Percentiles rank a stretch among this genome's conserved stretches.
phyloP scores from a whole-genome alignment of 2,797 vertebrate species.

The Jordanella pulchra region DNA sequence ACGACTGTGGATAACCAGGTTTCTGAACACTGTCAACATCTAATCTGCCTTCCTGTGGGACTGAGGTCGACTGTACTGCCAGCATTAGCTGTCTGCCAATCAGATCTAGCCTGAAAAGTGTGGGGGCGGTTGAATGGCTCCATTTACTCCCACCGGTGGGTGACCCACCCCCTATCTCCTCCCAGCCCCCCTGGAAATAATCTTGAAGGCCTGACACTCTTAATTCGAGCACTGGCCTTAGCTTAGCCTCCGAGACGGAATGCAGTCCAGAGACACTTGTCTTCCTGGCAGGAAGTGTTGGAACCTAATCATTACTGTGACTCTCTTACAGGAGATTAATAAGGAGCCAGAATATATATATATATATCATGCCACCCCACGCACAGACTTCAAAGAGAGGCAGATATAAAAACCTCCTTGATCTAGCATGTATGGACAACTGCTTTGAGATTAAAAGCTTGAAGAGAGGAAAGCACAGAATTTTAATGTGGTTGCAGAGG shows the following conservation, averaged over 20 bases:
- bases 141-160: slow-evolving; percentile 69
- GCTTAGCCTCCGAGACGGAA: slow-evolving; percentile 69
- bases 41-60: slow-evolving; percentile 83
- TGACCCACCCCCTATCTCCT: slow-evolving; percentile 80
- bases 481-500: slow-evolving; percentile 61
- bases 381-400: slow-evolving; percentile 36
- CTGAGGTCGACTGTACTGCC: slow-evolving; percentile 60
- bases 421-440: slow-evolving; percentile 54
- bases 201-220: slow-evolving; percentile 76
- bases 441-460: slow-evolving; percentile 58
- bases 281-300: slow-evolving; percentile 82
- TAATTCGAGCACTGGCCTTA: slow-evolving; percentile 66
- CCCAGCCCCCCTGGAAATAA: slow-evolving; percentile 78
- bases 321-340: slow-evolving; percentile 79
- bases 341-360: slow-evolving; percentile 63
- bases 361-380: slow-evolving; percentile 53
- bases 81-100: slow-evolving; percentile 70
- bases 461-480: slow-evolving; percentile 54
- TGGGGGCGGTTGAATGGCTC: slow-evolving; percentile 69
- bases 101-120: slow-evolving; percentile 66
- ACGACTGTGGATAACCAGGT: slow-evolving; percentile 70
- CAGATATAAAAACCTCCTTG: slow-evolving; percentile 37
- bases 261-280: slow-evolving; percentile 77
- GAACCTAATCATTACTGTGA: slow-evolving; percentile 79
- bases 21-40: slow-evolving; percentile 78